A percentile compares a stretch with the other conserved stretches of the same genome.
phyloP scores from a whole-genome alignment of 2,113 vertebrate genomes.

The Micronycteris hirsuta region DNA sequence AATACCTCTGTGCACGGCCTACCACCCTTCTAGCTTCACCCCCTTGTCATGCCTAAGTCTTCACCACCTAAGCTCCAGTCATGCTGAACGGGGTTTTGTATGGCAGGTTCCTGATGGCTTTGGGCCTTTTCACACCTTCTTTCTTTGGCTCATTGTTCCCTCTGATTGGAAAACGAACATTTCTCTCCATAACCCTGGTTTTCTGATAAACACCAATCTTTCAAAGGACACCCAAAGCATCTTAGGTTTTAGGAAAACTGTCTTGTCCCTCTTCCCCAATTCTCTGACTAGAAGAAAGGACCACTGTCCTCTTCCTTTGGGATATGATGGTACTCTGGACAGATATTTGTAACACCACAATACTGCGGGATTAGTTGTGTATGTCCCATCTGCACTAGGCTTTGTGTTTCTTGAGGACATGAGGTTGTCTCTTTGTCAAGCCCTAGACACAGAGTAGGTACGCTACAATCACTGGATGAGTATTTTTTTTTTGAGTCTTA shows the following conservation, averaged over 20 bases:
- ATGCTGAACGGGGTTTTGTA: neutral
- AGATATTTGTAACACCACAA: neutral
- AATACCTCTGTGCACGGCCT: neutral
- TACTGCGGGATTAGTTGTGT: neutral
- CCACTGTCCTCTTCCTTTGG: neutral
- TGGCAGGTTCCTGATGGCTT: neutral
- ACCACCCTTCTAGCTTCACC: neutral
- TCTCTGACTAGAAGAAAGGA: neutral
- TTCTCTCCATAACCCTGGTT: neutral
- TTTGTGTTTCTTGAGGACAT: neutral
- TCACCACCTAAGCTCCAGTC: neutral
- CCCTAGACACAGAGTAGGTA: neutral
- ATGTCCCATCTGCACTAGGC: neutral
- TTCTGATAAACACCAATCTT: neutral
- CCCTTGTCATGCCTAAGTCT: rapidly evolving
- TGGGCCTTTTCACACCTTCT: neutral
- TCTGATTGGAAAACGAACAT: neutral
- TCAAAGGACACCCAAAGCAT: neutral
- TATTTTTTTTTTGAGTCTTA: neutral
- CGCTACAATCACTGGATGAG: neutral
- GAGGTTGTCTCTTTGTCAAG: neutral
- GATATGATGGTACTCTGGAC: neutral
- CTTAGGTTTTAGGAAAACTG: neutral
- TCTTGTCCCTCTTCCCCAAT: neutral
- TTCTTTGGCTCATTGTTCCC: neutral